Evolutionary conservation across 2,888 invertebrate genomes (phyloP), one percentile per base, ranked within the genome.

Genomic region (Tenthredo scrophulariae): DNA sequence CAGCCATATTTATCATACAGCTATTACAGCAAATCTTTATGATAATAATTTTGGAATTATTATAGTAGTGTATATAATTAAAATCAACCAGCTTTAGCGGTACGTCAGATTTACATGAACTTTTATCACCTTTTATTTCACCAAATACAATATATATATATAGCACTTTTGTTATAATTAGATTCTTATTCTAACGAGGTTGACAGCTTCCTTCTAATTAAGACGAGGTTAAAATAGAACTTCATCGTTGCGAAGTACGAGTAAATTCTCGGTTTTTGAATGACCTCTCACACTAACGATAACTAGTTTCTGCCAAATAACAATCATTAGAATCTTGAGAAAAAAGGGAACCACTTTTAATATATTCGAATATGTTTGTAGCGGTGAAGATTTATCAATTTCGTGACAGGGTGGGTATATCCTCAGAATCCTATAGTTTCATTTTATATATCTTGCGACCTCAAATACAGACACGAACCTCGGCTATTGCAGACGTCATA

Each of bases 381-480:
- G 18, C 18, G 67, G 67, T 7, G 67, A 13, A 67, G 33, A 33
- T 67, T 33, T 13, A 13, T 67, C 67, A 33, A 33, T 33, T 33
- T 67, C 67, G 67, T 67, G 67, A 33, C 67, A 7, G 33, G 15
- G 13, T 67, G 33, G 26, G 26, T 67, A 33, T 67, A 67, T 33
- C 67, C 18, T 15, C 29, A 5, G n/a, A 74, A 43, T 43, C 22
- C 43, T 43, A 62, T 43, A 40, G 40, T 22, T 74, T 22, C 70
- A n/a, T 70, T 70, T 37, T n/a, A 70, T 74, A 43, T 43, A 37
- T 74, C 22, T 13, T 22, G 77, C 74, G 74, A 43, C 77, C 46
- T 77, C n/a, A 75, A 77, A 77, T 77, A 54, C 50, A 54, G 77
- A 77, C 77, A 77, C 77, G 77, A 77, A 77, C 77, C 15, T 50